These are phyloP conservation scores for Halcyon leucocephala DNA, from an alignment of 2,797 vertebrate species.

Conservation along the genomic window DNA sequence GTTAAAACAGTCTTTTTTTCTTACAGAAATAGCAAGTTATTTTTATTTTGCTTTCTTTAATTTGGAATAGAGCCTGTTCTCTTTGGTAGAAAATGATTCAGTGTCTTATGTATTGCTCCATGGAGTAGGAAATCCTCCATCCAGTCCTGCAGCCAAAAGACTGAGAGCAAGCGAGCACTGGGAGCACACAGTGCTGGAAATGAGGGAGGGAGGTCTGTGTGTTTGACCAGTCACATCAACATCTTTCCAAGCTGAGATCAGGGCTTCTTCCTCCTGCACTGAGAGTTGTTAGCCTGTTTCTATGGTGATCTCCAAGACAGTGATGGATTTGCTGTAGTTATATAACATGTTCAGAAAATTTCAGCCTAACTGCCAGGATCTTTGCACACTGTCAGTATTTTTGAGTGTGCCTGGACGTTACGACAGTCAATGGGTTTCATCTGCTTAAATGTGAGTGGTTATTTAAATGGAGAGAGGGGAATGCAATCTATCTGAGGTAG, in stretches of 20 bases:
- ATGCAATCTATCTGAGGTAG: fast-evolving
- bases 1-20: background rate
- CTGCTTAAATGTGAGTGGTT: fast-evolving
- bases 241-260: background rate
- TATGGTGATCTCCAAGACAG: slow-evolving; percentile 42
- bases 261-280: background rate
- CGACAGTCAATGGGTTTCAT: background rate
- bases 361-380: background rate
- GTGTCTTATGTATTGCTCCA: background rate
- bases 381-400: background rate
- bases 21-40: background rate
- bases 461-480: background rate
- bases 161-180: fast-evolving
- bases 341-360: background rate
- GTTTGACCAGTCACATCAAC: background rate
- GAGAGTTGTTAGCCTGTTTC: slow-evolving; percentile 33
- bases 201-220: fast-evolving
- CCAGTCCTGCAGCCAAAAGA: background rate
- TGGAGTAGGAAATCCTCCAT: background rate
- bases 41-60: background rate
- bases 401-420: background rate
- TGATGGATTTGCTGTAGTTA: slow-evolving; percentile 9
- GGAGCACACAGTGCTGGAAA: background rate
- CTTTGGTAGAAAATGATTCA: background rate
- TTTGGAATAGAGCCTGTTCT: background rate